Percentiles rank a stretch among this genome's conserved stretches.
phyloP scores from a whole-genome alignment of 2,797 vertebrate species.

The Melanotaenia boesemani region DNA sequence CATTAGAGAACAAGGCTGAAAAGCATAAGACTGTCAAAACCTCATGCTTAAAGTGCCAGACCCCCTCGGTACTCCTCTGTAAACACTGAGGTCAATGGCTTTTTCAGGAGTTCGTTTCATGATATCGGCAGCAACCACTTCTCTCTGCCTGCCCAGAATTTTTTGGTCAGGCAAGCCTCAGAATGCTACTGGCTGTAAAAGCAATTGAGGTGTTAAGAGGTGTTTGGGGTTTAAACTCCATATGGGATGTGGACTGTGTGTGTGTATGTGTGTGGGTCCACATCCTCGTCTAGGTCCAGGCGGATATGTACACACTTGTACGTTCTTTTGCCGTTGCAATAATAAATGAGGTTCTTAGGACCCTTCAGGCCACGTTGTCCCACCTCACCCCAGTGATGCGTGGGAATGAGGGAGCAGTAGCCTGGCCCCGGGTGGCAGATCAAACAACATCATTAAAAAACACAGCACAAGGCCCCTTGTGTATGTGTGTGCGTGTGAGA shows the following conservation, averaged over 20 bases:
- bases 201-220: slow-evolving; percentile 75
- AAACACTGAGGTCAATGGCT: slow-evolving; percentile 66
- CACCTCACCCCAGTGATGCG: slow-evolving; percentile 39
- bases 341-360: slow-evolving; percentile 40
- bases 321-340: slow-evolving; percentile 44
- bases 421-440: slow-evolving; percentile 72
- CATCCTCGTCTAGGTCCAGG: slow-evolving; percentile 13
- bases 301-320: slow-evolving; percentile 57
- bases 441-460: slow-evolving; percentile 77
- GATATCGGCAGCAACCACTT: slow-evolving; percentile 62
- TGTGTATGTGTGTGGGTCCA: slow-evolving; percentile 4
- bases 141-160: slow-evolving; percentile 57
- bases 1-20: slow-evolving; percentile 21
- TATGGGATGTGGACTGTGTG: slow-evolving; percentile 27
- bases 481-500: slow-evolving; percentile 49
- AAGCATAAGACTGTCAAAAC: slow-evolving; percentile 44
- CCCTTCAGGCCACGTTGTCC: slow-evolving; percentile 35
- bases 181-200: slow-evolving; percentile 75
- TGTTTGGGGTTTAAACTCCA: slow-evolving; percentile 73
- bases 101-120: slow-evolving; percentile 68
- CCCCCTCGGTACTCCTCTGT: slow-evolving; percentile 37
- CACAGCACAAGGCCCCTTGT: slow-evolving; percentile 70
- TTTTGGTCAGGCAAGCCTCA: slow-evolving; percentile 70
- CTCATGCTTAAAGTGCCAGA: slow-evolving; percentile 54
- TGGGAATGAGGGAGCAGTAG: slow-evolving; percentile 71